Evolutionary conservation across 2,113 vertebrate species (phyloP).

Genomic region (Argyrosomus japonicus): DNA sequence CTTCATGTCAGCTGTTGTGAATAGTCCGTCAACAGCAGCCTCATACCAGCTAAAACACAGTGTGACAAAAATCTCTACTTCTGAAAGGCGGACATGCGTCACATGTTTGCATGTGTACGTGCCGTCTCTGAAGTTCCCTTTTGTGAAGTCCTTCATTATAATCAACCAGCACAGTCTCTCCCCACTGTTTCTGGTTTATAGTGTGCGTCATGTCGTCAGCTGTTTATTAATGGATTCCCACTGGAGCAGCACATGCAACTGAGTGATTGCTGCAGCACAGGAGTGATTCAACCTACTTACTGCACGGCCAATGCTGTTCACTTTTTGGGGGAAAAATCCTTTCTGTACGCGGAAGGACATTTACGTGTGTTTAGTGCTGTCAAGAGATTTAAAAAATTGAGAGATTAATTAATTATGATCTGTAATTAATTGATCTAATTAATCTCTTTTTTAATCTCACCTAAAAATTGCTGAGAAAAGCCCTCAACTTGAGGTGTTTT

Average conservation of each 20-base stretch:
- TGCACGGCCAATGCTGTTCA: neutral
- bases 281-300: conserved; percentile 59
- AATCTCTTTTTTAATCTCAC: too few relatives aligned
- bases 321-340: neutral
- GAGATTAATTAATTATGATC: too few relatives aligned
- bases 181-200: conserved; percentile 38
- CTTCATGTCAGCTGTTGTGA: conserved; percentile 31
- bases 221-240: conserved; percentile 67
- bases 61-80: neutral
- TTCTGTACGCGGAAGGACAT: neutral
- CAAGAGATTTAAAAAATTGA: too few relatives aligned
- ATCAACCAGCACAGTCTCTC: conserved; percentile 21
- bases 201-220: conserved; percentile 48
- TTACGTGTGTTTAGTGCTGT: too few relatives aligned
- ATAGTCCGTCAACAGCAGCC: conserved; percentile 26
- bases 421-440: too few relatives aligned
- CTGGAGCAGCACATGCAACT: conserved; percentile 45
- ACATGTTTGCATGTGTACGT: neutral
- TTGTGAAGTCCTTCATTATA: conserved; percentile 50
- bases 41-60: neutral
- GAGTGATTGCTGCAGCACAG: conserved; percentile 40
- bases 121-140: conserved; percentile 27
- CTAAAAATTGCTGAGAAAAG: too few relatives aligned
- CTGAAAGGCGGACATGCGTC: neutral
- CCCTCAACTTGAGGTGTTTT: too few relatives aligned